Percentiles rank a stretch among this genome's conserved stretches.
Evolutionary conservation across 2,888 invertebrate genomes (phyloP).

Genomic region (Limnephilus auricula): DNA sequence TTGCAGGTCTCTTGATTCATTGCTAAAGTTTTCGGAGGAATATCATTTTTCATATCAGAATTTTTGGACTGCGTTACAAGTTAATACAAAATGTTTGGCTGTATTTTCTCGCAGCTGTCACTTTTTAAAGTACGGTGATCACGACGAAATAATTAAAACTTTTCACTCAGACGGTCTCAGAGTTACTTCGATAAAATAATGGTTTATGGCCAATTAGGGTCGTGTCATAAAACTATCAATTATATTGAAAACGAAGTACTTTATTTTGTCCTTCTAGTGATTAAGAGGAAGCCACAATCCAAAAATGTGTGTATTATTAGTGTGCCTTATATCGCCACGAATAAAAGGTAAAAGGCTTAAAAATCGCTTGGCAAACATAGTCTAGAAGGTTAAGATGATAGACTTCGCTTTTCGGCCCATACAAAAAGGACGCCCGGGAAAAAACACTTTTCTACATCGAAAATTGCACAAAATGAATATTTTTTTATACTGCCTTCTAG

Average conservation of each 20-base stretch:
- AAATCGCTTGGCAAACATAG: too few species aligned
- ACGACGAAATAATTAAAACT: neutral
- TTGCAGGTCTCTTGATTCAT: constrained; percentile 14
- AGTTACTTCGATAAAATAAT: neutral
- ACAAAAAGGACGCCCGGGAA: too few species aligned
- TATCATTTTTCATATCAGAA: constrained; percentile 29
- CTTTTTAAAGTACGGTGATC: neutral
- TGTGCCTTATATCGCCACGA: too few species aligned
- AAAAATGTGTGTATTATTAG: too few species aligned
- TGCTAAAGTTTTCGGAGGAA: constrained; percentile 3
- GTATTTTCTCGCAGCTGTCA: neutral
- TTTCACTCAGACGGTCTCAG: neutral
- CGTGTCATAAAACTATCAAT: neutral
- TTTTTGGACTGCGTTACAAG: constrained; percentile 7
- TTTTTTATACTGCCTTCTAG: too few species aligned
- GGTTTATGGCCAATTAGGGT: neutral
- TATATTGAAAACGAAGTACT: neutral
- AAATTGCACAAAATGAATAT: too few species aligned
- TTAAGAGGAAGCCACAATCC: too few species aligned
- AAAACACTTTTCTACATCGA: too few species aligned
- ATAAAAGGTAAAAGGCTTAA: too few species aligned
- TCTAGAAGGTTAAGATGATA: too few species aligned
- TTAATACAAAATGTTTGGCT: neutral
- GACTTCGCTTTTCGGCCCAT: too few species aligned
- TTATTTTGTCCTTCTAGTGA: neutral